Percentiles rank a stretch among this genome's conserved stretches.
Conservation (phyloP, 2,113 vertebrate genomes). For the Aix galericulata region DNA sequence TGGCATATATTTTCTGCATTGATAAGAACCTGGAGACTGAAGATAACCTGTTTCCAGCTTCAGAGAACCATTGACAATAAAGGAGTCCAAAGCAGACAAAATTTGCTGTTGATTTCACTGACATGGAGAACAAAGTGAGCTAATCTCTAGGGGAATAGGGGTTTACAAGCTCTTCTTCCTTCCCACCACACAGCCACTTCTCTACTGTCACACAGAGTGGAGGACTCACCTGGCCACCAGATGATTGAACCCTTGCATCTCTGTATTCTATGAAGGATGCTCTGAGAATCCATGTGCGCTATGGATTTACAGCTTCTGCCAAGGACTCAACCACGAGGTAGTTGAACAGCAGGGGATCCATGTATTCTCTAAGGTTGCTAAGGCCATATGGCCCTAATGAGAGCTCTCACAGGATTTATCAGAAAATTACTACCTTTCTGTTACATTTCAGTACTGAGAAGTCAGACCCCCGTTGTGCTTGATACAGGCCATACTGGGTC, state of each 20-base stretch:
- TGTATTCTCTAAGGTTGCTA: background rate
- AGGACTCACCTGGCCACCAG: background rate
- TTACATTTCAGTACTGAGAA: background rate
- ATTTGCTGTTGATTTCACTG: background rate
- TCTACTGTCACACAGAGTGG: rapidly evolving
- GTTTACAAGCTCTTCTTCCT: background rate
- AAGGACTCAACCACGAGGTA: background rate
- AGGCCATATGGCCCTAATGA: background rate
- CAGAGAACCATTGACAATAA: background rate
- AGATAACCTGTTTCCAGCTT: conserved; percentile 8
- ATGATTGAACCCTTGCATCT: background rate
- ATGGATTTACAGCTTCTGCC: background rate
- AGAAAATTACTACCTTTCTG: background rate
- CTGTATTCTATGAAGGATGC: background rate
- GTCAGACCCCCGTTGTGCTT: background rate
- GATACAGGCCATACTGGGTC: background rate
- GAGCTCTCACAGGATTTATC: background rate
- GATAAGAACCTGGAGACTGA: conserved; percentile 3
- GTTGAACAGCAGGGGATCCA: background rate
- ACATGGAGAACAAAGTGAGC: background rate
- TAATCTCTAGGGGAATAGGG: background rate
- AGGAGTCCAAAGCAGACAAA: background rate
- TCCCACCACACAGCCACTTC: background rate
- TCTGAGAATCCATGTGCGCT: background rate
- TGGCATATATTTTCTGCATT: background rate